Evolutionary conservation across 30 jellyfish, hydroid and myxozoan genomes (phyloP), one percentile per base, ranked within the genome.

Genomic region (Hydra vulgaris): DNA sequence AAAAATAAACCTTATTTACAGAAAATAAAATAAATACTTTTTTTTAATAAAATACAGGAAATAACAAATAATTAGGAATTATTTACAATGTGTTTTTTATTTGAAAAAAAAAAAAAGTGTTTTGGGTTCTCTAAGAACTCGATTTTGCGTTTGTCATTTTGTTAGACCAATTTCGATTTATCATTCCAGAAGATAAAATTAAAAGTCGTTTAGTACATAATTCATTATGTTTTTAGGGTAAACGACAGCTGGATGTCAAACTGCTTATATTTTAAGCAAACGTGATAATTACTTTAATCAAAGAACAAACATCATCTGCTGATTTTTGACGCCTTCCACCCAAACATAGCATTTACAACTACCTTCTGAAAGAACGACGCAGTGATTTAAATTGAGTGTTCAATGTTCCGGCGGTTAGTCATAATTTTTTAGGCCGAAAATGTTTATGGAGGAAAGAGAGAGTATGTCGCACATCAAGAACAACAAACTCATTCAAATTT

Each of bases 381-480:
- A 78, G 55, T 15, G 85, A 20, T 66, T 23, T 78, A 7, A 78
- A 40, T 54, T 78, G 85, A 23, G 79, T 78, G 81, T 78, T 78
- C 77, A 78, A 53, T 78, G 79, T 61, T 17, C 85, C 85, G 85
- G 85, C 85, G 85, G 85, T 78, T 78, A 78, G 85, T 78, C 85
- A 78, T 78, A 78, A 78, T 53, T 61, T 78, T 27, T 78, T 81
- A 21, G 86, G 77, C 56, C 77, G 26, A 79, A 90, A 90, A 78
- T 90, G 82, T 74, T 90, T 90, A 70, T 86, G 95, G 66, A 90
- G 81, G 72, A 90, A 90, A 19, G 88, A 80, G 67, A 90, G 76
- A 0, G 97, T 90, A 26, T 89, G 84, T 66, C 97, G 94, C 23
- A 87, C 97, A 70, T 90, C 97, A 56, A 90, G 85, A 23, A 90